Base-by-base conservation (phyloP, 2,888 invertebrate genomes). In the Perizoma affinitatum region DNA sequence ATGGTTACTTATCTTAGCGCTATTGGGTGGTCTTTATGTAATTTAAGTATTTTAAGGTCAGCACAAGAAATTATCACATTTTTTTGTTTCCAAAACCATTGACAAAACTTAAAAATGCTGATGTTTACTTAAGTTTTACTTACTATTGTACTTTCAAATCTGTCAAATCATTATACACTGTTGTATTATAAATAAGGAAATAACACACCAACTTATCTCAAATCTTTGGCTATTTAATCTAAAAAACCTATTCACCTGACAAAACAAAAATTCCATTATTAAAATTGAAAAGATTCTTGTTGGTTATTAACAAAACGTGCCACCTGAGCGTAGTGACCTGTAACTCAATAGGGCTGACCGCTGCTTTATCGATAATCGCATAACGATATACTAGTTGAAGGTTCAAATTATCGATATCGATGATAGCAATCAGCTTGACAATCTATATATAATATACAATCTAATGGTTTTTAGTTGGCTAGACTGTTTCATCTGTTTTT, bases 321-420 rank as follows among this genome's bases (percentile, higher is more conserved):
- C 72, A 74, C 75, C 72, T 73, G 70, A 70, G 61, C 70, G 67
- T 66, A 80, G 65, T 81, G 82, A 80, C 80, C 83, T 72, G 71
- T 70, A 69, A 70, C 67, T 69, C 51, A 56, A 49, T 54, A 63
- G 58, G 35, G 52, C 42, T 55, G 60, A 54, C 49, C 58, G 41
- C 42, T 54, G 7, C 34, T 50, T 43, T 50, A 40, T 61, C 58
- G 57, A 54, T 45, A 41, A 44, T 45, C 7, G 35, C 2, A 9
- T 38, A 48, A 6, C 7, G 10, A 7, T 8, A 4, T 10, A 4
- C 7, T 4, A 45, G 6, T 7, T 22, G 11, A 22, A 11, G 22
- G 22, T 5, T 5, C 4, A 45, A 6, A 6, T 46, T 9, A 42
- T 45, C 7, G 33, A 43, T 6, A 60, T 53, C 38, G 43, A 42